phyloP scores from a whole-genome alignment of 2,797 vertebrate species.

The Coluber constrictor region DNA sequence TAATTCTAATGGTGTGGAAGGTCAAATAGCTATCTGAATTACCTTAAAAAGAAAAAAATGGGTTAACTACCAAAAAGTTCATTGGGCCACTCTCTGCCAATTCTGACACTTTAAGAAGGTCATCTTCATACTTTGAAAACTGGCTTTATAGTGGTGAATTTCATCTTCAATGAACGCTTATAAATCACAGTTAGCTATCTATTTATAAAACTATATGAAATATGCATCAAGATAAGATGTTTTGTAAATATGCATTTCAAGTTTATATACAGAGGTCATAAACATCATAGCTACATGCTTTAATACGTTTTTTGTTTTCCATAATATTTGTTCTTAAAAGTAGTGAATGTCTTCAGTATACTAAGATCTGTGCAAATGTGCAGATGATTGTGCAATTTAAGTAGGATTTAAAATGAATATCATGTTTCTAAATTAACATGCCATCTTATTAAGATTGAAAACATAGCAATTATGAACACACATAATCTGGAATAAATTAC shows the following conservation, averaged over 20 bases:
- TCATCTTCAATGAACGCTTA: conserved; percentile 88
- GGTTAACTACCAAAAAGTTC: background rate
- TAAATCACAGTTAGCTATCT: conserved; percentile 70
- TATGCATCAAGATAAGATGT: background rate
- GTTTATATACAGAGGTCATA: background rate
- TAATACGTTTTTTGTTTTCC: conserved; percentile 3
- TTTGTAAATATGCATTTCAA: conserved; percentile 27
- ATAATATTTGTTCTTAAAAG: background rate
- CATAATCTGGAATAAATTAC: conserved; percentile 63
- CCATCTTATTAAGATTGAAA: conserved; percentile 43
- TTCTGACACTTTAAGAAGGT: background rate
- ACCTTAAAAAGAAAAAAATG: background rate
- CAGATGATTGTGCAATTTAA: conserved; percentile 15
- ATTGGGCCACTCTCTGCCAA: background rate
- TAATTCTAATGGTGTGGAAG: background rate
- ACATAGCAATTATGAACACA: conserved; percentile 44
- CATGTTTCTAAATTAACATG: conserved; percentile 38
- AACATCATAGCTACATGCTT: background rate
- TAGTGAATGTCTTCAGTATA: conserved; percentile 6
- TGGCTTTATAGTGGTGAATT: conserved; percentile 55
- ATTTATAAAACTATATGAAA: conserved; percentile 49
- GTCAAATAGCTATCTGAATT: background rate
- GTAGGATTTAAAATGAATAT: conserved; percentile 27
- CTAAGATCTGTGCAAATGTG: conserved; percentile 3
- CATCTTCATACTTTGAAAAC: background rate